A percentile compares a stretch with the other conserved stretches of the same genome.
Conservation (phyloP, 2,113 vertebrate genomes). For the Panthera tigris region DNA sequence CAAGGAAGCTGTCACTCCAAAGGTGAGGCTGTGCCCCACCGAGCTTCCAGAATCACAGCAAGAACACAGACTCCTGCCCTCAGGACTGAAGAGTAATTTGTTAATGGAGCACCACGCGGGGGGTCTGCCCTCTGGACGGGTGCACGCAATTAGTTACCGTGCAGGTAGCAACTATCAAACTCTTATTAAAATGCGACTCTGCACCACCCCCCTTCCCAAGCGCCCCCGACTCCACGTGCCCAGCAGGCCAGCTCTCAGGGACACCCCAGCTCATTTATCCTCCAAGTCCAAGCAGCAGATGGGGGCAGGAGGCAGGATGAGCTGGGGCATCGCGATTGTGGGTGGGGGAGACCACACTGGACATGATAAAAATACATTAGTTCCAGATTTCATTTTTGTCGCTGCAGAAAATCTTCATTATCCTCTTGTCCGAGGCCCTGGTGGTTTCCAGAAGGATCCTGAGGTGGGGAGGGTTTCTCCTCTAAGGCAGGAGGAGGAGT, state of each 20-base stretch:
- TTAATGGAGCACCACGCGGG: constrained; percentile 3
- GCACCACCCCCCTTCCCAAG: neutral
- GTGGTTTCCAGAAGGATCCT: neutral
- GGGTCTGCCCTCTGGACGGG: constrained; percentile 51
- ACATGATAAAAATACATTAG: constrained; percentile 50
- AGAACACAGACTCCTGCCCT: accelerated
- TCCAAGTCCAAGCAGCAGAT: constrained; percentile 42
- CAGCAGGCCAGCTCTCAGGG: neutral
- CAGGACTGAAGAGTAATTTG: constrained; percentile 6
- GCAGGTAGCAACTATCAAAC: constrained; percentile 7
- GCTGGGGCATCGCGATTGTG: constrained; percentile 42
- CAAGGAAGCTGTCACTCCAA: accelerated
- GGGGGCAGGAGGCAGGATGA: neutral
- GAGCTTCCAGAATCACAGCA: neutral
- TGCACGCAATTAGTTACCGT: constrained; percentile 40
- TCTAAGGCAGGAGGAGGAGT: neutral
- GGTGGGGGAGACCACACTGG: neutral
- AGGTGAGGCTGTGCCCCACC: neutral
- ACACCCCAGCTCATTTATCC: constrained; percentile 27
- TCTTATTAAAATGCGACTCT: constrained; percentile 38
- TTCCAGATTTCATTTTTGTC: neutral
- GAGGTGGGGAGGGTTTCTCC: neutral
- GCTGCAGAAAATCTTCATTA: constrained; percentile 61
- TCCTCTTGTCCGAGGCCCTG: constrained; percentile 23
- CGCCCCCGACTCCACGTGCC: neutral